Conservation (phyloP, 1,140 invertebrate species). For the Bombus sylvicola region DNA sequence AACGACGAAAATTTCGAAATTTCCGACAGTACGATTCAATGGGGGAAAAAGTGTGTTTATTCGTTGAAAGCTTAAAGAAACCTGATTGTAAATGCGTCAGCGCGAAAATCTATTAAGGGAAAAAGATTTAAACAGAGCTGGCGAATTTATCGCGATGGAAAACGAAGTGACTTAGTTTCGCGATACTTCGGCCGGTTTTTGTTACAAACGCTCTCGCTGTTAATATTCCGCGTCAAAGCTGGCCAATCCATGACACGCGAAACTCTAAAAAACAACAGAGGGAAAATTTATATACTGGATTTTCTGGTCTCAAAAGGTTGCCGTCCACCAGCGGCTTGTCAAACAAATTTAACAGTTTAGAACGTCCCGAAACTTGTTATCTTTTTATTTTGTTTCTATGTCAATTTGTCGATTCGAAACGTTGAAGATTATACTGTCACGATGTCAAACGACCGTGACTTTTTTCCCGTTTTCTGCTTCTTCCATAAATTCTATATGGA, state of each 20-base stretch:
- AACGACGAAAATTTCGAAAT: neutral
- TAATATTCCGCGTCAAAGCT: neutral
- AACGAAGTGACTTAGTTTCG: neutral
- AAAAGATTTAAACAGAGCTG: neutral
- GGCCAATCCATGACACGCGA: neutral
- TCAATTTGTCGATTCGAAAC: conserved; percentile 3
- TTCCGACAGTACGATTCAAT: neutral
- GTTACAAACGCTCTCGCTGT: neutral
- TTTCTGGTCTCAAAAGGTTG: neutral
- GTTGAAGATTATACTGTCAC: neutral
- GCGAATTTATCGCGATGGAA: neutral
- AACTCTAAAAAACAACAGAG: neutral
- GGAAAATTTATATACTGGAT: neutral
- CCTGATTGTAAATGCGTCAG: neutral
- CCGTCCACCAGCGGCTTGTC: neutral
- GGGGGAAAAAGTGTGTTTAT: neutral
- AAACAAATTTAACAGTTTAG: conserved; percentile 16
- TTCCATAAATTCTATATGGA: neutral
- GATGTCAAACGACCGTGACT: neutral
- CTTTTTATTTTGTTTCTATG: neutral
- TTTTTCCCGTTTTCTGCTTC: too few species aligned
- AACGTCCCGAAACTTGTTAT: neutral
- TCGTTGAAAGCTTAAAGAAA: neutral
- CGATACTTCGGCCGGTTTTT: neutral
- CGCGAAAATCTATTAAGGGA: neutral